Evolutionary conservation across 1,140 invertebrate species (phyloP), one percentile per base, ranked within the genome.

Genomic region (Papilio glaucus): DNA sequence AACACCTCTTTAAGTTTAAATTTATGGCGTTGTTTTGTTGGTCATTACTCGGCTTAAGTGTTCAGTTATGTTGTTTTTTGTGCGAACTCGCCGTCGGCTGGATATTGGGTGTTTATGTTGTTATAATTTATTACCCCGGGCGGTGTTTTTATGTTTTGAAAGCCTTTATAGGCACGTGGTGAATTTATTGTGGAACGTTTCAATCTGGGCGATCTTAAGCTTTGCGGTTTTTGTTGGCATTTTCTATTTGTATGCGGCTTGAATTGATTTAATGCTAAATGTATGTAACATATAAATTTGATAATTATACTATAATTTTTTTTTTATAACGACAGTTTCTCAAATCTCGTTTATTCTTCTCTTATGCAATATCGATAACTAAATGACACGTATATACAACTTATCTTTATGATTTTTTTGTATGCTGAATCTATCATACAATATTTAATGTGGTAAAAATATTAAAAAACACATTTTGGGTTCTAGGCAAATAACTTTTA

Each of bases 1-100:
- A 90, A 91, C 90, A 92, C 90, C 90, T 92, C 86, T 86, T 92
- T 92, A 91, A 81, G 73, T 83, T 86, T 72, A 89, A 88, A 92
- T 92, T 92, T 91, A 91, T 89, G 77, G 82, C 74, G 80, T 80
- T 84, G 83, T 89, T 91, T 89, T 86, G 85, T 90, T 84, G 78
- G 82, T 87, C 88, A 87, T 90, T 91, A 92, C 81, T 78, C 71
- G 71, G 77, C 82, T 86, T 85, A 79, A 83, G 80, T 78, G 82
- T 75, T 81, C 78, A 26, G 42, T 76, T 72, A 53, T 42, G 68
- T 75, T 77, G 83, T 84, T 80, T 84, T 89, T 85, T 83, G 76
- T 79, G 77, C 74, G 67, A 77, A 80, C 45, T 77, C 78, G 78
- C 76, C 79, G 72, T 74, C 71, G 74, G 60, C 60, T 33, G 62